Conservation (phyloP, 2,113 vertebrate species). For the Lycocorax pyrrhopterus region DNA sequence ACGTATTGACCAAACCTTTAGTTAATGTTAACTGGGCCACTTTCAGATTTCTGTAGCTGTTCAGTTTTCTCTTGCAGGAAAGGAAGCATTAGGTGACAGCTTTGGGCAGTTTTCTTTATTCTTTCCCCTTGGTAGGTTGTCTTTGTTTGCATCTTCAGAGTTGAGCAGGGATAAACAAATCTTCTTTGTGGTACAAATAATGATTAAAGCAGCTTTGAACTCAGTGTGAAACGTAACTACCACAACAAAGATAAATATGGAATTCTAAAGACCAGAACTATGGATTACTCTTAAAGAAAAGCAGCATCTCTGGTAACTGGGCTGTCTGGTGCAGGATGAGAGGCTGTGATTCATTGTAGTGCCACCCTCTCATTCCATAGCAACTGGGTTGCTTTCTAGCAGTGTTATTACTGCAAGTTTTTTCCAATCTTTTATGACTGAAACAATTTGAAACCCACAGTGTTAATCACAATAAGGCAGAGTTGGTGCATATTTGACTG, state of each 20-base stretch:
- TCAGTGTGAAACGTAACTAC: constrained; percentile 28
- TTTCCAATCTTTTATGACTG: background rate
- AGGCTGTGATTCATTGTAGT: background rate
- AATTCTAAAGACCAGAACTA: background rate
- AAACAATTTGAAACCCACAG: background rate
- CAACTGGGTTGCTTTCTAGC: background rate
- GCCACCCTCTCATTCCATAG: background rate
- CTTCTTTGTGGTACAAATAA: constrained; percentile 60
- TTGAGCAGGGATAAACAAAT: constrained; percentile 46
- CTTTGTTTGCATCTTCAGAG: constrained; percentile 55
- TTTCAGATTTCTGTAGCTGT: constrained; percentile 12
- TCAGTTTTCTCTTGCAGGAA: background rate
- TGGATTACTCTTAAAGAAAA: background rate
- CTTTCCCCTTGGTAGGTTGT: constrained; percentile 42
- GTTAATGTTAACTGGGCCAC: constrained; percentile 19
- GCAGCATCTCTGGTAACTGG: background rate
- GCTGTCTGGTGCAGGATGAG: background rate
- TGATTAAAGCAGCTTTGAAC: constrained; percentile 46
- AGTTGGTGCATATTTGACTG: background rate
- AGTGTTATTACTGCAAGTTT: background rate
- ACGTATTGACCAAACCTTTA: constrained; percentile 38
- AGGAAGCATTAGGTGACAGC: constrained; percentile 11
- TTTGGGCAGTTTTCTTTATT: constrained; percentile 50
- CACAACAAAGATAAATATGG: constrained; percentile 11
- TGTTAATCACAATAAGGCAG: background rate